Conservation (phyloP, 2,113 vertebrate species). For the Mesembrinibis cayennensis region DNA sequence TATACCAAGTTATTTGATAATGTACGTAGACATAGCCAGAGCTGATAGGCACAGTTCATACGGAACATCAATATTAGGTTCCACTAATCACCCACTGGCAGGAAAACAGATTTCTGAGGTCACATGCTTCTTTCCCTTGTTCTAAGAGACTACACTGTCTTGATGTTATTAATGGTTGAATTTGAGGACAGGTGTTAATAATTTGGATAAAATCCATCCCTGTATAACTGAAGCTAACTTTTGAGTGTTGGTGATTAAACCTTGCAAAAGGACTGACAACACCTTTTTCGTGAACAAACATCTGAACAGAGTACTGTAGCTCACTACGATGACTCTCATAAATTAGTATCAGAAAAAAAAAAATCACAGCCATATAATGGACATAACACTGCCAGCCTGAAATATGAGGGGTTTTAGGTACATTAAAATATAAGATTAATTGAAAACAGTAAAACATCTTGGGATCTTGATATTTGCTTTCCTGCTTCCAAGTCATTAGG, state of each 20-base stretch:
- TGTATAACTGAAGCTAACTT: background rate
- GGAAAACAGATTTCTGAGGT: background rate
- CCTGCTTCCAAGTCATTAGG: background rate
- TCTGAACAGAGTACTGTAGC: background rate
- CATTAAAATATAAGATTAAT: background rate
- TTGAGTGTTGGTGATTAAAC: background rate
- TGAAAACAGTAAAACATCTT: background rate
- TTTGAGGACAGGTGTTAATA: background rate
- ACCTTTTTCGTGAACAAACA: background rate
- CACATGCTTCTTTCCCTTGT: background rate
- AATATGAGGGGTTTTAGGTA: rapidly evolving
- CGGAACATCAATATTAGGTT: background rate
- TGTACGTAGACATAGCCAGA: background rate
- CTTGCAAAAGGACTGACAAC: background rate
- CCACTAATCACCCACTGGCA: background rate
- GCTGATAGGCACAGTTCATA: background rate
- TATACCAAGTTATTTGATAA: background rate
- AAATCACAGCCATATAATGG: background rate
- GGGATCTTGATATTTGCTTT: background rate
- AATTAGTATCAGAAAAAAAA: background rate
- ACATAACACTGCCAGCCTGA: background rate
- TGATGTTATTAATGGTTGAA: background rate
- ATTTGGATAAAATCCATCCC: background rate
- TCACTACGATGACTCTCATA: background rate
- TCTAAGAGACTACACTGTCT: background rate